Evolutionary conservation across 1,140 invertebrate species (phyloP), one percentile per base, ranked within the genome.

Genomic region (Pseudomyrmex gracilis): DNA sequence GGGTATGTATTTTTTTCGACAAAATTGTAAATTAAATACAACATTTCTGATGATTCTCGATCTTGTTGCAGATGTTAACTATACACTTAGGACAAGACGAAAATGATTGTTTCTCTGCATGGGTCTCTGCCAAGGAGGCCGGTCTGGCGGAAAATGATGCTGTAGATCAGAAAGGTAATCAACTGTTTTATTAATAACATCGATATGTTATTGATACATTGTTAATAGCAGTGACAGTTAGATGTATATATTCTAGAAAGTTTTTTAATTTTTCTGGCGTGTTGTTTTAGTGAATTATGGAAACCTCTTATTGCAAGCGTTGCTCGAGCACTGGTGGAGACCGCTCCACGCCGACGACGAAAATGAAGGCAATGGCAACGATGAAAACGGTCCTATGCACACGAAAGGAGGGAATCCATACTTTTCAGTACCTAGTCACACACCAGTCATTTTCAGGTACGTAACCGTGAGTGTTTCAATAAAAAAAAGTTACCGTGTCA

Each of bases 71-170:
- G 97, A 98, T 99, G 97, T 94, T 99, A 83, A 99, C 99, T 7
- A 99, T 99, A 92, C 99, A 99, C 92, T 95, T 99, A 86, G 97
- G 97, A 1, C 97, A 98, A 94, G 99, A 99, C 93, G 99, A 99
- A 95, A 98, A 98, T 1, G 99, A 99, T 92, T 99, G 98, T 93
- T 98, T 99, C 91, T 97, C 98, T 49, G 98, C 99, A 3, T 99
- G 99, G 99, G 98, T 99, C 2, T 99, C 98, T 66, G 97, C 98
- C 0, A 98, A 98, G 93, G 99, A 99, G 92, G 98, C 98, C 51
- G 98, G 98, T 1, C 95, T 99, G 73, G 96, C 96, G 57, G 95
- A 96, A 77, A 95, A 95, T 87, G 96, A 97, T 90, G 97, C 96
- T 87, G 96, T 96, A 87, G 98, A 98, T 95, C 97, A 97, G 92